Evolutionary conservation across 23 tunicate species (phyloP).

Genomic region (Halocynthia aurantium): DNA sequence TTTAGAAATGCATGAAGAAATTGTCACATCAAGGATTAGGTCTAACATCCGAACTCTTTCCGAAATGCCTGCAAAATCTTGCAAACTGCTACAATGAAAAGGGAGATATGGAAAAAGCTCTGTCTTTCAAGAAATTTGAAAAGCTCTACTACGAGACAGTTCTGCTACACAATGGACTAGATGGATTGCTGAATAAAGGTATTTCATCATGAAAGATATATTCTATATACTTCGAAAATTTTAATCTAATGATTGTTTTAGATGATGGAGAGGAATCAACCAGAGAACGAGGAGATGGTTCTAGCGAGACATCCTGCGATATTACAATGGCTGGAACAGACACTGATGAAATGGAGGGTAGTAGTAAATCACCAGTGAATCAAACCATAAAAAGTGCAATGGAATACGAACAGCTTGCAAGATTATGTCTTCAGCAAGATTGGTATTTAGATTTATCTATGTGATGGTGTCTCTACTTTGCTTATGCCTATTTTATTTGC

Average conservation of each 20-base stretch:
- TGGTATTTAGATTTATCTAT: conserved; percentile 1
- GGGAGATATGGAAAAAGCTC: conserved; percentile 19
- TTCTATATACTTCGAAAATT: not conserved
- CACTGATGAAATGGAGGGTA: not conserved
- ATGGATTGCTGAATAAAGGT: conserved; percentile 15
- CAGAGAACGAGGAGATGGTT: conserved; percentile 27
- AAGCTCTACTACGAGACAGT: conserved; percentile 25
- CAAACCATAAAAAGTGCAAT: conserved; percentile 14
- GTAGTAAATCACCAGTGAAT: not conserved
- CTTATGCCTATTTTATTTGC: too few species aligned
- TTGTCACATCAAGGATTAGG: conserved; percentile 23
- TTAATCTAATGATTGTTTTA: not conserved
- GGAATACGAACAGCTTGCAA: conserved; percentile 25
- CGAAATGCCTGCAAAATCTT: conserved; percentile 19
- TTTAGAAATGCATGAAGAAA: conserved; percentile 20
- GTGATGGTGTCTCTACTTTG: not conserved
- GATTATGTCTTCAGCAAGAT: conserved; percentile 20
- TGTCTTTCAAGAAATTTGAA: conserved; percentile 20
- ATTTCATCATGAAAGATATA: not conserved
- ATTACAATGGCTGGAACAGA: not conserved
- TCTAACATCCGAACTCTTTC: conserved; percentile 20
- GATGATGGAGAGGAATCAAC: conserved; percentile 5
- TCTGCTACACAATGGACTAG: conserved; percentile 20
- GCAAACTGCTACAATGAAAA: conserved; percentile 19
- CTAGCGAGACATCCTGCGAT: conserved; percentile 10